These are phyloP conservation scores for Bombus polaris DNA, from an alignment of 1,140 invertebrate species.

Conservation along the genomic window DNA sequence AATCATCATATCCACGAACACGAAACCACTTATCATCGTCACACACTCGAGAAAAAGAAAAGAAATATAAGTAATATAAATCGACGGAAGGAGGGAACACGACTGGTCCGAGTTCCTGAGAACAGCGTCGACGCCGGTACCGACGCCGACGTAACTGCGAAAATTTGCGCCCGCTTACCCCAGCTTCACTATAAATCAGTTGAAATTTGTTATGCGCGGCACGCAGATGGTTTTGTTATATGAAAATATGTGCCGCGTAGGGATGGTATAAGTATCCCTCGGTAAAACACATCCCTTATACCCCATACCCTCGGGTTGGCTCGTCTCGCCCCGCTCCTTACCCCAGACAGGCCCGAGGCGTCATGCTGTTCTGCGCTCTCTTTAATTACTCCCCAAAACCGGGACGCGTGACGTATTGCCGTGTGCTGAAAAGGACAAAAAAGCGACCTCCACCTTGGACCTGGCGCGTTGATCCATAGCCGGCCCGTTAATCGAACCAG, in stretches of 20 bases:
- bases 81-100: slow-evolving; percentile 15
- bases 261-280: slow-evolving; percentile 82
- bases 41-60: background rate
- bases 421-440: slow-evolving; percentile 70
- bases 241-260: slow-evolving; percentile 83
- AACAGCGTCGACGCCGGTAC: slow-evolving; percentile 39
- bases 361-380: slow-evolving; percentile 81
- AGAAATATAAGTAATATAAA: slow-evolving; percentile 22
- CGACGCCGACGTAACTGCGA: slow-evolving; percentile 63
- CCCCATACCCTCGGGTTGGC: slow-evolving; percentile 65
- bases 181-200: slow-evolving; percentile 82
- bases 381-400: slow-evolving; percentile 80
- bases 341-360: slow-evolving; percentile 74
- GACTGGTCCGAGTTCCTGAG: slow-evolving; percentile 27
- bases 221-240: slow-evolving; percentile 84
- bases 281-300: slow-evolving; percentile 82
- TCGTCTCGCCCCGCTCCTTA: slow-evolving; percentile 73
- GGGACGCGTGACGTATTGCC: slow-evolving; percentile 78
- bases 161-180: slow-evolving; percentile 67
- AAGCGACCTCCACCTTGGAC: slow-evolving; percentile 54
- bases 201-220: slow-evolving; percentile 83
- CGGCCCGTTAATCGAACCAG: slow-evolving; percentile 52
- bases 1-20: background rate
- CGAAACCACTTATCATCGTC: slow-evolving; percentile 8
- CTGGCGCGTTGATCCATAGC: slow-evolving; percentile 41